Evolutionary conservation across 2,113 vertebrate species (phyloP), one percentile per base, ranked within the genome.

Genomic region (Periophthalmus modestus): DNA sequence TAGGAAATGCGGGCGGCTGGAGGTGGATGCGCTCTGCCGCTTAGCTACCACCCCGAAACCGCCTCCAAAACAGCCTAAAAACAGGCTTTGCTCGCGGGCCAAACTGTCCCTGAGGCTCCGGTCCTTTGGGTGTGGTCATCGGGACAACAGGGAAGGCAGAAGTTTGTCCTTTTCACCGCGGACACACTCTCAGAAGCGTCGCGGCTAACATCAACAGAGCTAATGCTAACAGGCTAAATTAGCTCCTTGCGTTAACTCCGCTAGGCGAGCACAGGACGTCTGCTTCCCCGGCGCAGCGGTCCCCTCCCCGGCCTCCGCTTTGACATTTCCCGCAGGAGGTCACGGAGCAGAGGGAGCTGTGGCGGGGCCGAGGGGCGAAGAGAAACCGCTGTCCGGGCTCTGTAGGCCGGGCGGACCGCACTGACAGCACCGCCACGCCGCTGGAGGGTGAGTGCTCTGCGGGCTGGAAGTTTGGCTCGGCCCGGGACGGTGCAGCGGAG

Each of bases 341-440:
- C 77, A 15, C 34, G 74, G 83, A 68, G 81, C 83, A 84, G 89
- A 87, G 88, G 88, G 91, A 91, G 92, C 94, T 94, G 92, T 90
- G 93, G 90, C 91, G 91, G 81, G 59, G 28, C 57, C 57, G 81
- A 82, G 83, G 85, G 23, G 71, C 15, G 68, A 58, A 71, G 85
- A 79, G 80, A 80, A 87, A 77, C 72, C 87, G 84, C 61, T 65
- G 62, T n/a, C 85, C 85, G 86, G 89, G 92, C 83, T 80, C 7
- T 77, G 90, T 87, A 93, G 93, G 92, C 91, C 12, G 93, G 92
- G 93, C 91, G 34, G 82, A 89, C 84, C 89, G 69, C 77, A 85
- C 89, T 88, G 89, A 95, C 82, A 33, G 14, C 59, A 15, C 15
- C 28, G 23, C 28, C 5, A 85, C 93, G 77, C 92, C 91, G 87